phyloP scores from a whole-genome alignment of 2,888 invertebrate genomes.

The Hyposoter didymator region DNA sequence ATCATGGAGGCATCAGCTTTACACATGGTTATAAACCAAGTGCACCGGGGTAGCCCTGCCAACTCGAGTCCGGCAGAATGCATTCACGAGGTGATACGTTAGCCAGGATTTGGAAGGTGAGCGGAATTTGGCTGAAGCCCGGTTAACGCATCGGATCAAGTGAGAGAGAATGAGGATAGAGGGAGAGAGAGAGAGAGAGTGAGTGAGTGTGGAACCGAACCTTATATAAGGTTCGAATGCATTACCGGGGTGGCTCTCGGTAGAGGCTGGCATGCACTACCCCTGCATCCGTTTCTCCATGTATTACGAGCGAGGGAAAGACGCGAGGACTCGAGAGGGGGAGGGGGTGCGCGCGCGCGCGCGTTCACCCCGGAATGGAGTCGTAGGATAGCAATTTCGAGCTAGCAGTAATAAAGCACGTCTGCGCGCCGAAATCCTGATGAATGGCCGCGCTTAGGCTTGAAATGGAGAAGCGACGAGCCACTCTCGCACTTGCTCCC shows the following conservation, averaged over 20 bases:
- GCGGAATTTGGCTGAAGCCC: conserved; percentile 77
- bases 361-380: conserved; percentile 82
- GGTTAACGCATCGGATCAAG: conserved; percentile 80
- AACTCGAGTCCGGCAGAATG: conserved; percentile 55
- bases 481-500: conserved; percentile 81
- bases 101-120: conserved; percentile 73
- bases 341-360: conserved; percentile 72
- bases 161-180: conserved; percentile 56
- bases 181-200: conserved; percentile 39
- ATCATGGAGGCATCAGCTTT: conserved; percentile 61
- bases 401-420: conserved; percentile 84
- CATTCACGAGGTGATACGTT: conserved; percentile 71
- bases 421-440: conserved; percentile 84
- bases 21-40: conserved; percentile 56
- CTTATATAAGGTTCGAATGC: conserved; percentile 83
- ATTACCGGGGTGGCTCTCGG: conserved; percentile 75
- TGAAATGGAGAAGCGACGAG: conserved; percentile 84
- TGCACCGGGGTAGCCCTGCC: conserved; percentile 48
- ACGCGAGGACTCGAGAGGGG: conserved; percentile 72
- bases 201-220: conserved; percentile 44
- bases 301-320: conserved; percentile 58
- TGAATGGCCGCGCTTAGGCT: conserved; percentile 85
- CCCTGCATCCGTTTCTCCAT: conserved; percentile 36
- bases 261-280: conserved; percentile 56
- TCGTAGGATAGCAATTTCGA: conserved; percentile 85